Conservation (phyloP, 2,113 vertebrate genomes). For the Clupea harengus region DNA sequence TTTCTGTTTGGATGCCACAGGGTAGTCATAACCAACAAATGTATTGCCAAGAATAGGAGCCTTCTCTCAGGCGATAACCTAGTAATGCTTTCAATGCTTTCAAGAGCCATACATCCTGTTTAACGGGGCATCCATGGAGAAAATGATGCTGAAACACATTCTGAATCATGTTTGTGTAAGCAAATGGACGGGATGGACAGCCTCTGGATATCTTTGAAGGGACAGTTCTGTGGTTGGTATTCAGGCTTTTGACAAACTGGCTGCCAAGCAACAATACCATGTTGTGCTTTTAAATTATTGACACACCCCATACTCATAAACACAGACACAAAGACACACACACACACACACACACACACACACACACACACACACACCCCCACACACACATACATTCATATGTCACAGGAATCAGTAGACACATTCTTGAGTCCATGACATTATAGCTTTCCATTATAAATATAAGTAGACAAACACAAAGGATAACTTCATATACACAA, state of each 20-base stretch:
- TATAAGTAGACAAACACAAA: not conserved
- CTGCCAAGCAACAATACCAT: too few relatives aligned
- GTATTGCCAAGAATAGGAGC: not conserved
- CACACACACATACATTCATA: not conserved
- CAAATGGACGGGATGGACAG: not conserved
- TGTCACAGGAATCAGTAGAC: not conserved
- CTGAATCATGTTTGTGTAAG: not conserved
- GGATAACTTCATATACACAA: constrained; percentile 4
- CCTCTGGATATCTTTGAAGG: too few relatives aligned
- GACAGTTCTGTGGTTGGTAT: too few relatives aligned
- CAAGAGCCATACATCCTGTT: constrained; percentile 57
- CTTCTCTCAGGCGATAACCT: not conserved
- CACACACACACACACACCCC: not conserved
- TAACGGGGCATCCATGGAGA: constrained; percentile 42
- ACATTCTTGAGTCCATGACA: constrained; percentile 5
- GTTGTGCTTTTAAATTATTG: too few relatives aligned
- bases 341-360: not conserved
- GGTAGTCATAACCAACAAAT: not conserved
- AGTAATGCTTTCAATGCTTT: not conserved
- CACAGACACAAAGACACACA: constrained; percentile 11
- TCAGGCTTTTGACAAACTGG: too few relatives aligned
- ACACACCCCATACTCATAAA: not conserved
- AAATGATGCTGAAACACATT: constrained; percentile 34
- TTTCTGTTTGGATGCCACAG: not conserved
- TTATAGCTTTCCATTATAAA: constrained; percentile 24